Evolutionary conservation across 2,797 vertebrate genomes (phyloP), one percentile per base, ranked within the genome.

Genomic region (Diplodus puntazzo): DNA sequence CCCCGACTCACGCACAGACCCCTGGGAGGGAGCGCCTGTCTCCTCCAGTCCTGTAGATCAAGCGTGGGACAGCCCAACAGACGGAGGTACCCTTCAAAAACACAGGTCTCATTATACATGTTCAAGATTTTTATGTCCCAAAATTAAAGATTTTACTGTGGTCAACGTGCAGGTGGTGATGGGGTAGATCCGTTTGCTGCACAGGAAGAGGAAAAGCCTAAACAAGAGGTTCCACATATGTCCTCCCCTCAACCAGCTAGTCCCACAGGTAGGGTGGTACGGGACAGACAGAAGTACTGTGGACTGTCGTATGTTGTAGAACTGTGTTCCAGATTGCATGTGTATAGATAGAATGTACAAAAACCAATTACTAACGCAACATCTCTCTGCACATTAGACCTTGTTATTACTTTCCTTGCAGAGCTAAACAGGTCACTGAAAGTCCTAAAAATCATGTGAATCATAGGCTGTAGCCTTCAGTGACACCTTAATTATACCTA

Each of bases 211-310:
- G 90, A 91, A 16, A 84, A 68, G 60, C 75, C 55, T 48, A 75
- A 73, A 49, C 77, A 84, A 18, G 90, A 93, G 21, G 79, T 86
- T 75, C 81, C 90, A 77, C 72, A 79, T 48, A 70, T 87, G 70
- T 84, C 87, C 25, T 85, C 92, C 25, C 85, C 91, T 45, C 84
- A 85, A 23, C 60, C 88, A 43, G 88, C 91, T 60, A 94, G 94
- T 80, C 94, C 94, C 18, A 89, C 92, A 89, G 95, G 95, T 96
- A 79, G 13, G 30, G 74, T 79, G 69, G 21, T 7, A 46, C 16
- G 42, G 42, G 1, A 69, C 25, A n/a, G 2, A 21, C 45, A 27
- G 21, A 34, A 11, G 11, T 12, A 18, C 57, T 62, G 17, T 23
- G 12, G n/a, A 4, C n/a, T 34, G 30, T 34, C 30, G 6, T 34